Evolutionary conservation across 2,797 vertebrate species (phyloP), one percentile per base, ranked within the genome.

Genomic region (Cephalopachus bancanus): DNA sequence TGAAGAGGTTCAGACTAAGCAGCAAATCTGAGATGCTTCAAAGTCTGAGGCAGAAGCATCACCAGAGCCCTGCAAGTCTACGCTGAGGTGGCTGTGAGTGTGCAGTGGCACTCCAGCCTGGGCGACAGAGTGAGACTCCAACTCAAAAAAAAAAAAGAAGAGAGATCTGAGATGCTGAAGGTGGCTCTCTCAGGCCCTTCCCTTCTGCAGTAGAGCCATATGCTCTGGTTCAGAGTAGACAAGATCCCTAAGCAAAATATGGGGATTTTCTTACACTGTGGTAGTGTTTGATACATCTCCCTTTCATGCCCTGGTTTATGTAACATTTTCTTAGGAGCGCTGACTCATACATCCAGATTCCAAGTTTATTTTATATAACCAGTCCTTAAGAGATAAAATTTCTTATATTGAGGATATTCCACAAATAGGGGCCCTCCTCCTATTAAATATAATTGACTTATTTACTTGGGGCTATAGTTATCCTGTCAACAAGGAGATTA

Each of bases 251-350:
- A 92, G 55, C 20, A 62, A 78, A 26, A 22, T 75, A 10, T 59
- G 83, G 33, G 2, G 22, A 14, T 62, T 88, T 26, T 86, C 49
- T 65, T 37, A 55, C 44, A 37, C n/a, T 65, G 62, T 30, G 10
- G 15, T 2, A 67, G 3, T 64, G 7, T 74, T 89, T 85, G 64
- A 55, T 33, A n/a, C 5, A 26, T 62, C 51, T 44, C 10, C 22
- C 49, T 59, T 89, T 95, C 65, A 89, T 91, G 86, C 4, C 12
- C 51, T 67, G n/a, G 30, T 53, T 71, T 91, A 60, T 85, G 55
- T 59, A 78, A 65, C 22, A 72, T 87, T 95, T 93, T 60, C 79
- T 67, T 62, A 80, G 64, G 57, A 75, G 6, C 12, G 15, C 49
- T 74, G 64, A 20, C 28, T 87, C 44, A 74, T 55, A 79, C 91